Evolutionary conservation across 2,888 invertebrate species (phyloP).

Genomic region (Minunthozetes semirufus): DNA sequence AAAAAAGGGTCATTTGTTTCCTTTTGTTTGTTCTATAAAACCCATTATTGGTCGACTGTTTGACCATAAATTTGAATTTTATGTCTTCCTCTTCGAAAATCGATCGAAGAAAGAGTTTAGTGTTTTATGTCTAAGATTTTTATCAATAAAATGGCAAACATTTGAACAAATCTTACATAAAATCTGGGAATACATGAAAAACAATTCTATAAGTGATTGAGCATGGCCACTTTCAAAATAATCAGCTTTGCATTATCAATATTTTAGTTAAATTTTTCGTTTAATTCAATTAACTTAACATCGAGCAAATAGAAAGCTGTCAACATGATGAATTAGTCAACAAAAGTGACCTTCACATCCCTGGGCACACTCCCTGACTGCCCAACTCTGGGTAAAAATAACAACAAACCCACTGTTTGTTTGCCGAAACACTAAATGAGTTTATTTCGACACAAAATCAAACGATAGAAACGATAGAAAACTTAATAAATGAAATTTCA

Average conservation of each 20-base stretch:
- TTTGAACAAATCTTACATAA: neutral
- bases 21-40: neutral
- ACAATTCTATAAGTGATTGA: neutral
- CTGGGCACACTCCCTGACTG: too few relatives aligned
- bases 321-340: too few relatives aligned
- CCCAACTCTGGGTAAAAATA: too few relatives aligned
- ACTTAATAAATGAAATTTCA: neutral
- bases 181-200: neutral
- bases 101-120: neutral
- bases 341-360: too few relatives aligned
- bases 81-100: neutral
- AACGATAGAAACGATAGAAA: neutral
- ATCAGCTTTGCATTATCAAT: too few relatives aligned
- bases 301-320: too few relatives aligned
- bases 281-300: too few relatives aligned
- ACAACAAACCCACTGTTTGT: too few relatives aligned
- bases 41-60: neutral
- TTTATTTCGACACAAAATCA: neutral
- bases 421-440: neutral
- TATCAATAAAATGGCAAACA: neutral
- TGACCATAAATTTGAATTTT: conserved; percentile 5
- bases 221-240: too few relatives aligned
- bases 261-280: too few relatives aligned
- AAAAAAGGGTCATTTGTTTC: too few relatives aligned
- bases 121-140: neutral